Conservation (phyloP, 2,888 invertebrate species). For the Chrysotoxum bicinctum region DNA sequence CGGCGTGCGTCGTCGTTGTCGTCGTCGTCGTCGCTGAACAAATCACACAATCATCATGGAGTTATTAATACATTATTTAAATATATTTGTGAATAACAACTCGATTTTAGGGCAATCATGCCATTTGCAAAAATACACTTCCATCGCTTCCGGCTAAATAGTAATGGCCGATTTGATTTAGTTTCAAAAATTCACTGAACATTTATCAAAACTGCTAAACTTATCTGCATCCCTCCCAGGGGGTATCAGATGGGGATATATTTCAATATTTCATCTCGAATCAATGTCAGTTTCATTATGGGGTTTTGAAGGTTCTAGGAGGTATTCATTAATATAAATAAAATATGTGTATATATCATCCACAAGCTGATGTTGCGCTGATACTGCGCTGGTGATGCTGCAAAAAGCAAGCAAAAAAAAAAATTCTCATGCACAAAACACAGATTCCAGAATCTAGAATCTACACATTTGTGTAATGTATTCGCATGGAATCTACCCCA, state of each 20-base stretch:
- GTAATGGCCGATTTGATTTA: background rate
- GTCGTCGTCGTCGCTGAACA: background rate
- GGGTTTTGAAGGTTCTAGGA: background rate
- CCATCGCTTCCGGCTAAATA: background rate
- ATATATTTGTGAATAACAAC: background rate
- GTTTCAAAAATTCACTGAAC: slow-evolving; percentile 5
- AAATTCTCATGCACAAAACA: background rate
- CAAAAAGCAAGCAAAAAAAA: background rate
- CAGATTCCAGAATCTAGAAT: slow-evolving; percentile 2
- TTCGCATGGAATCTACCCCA: background rate
- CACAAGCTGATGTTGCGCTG: background rate
- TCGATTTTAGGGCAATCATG: background rate
- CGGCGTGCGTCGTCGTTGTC: background rate
- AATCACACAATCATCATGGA: background rate
- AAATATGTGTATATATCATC: background rate
- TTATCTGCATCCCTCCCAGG: background rate
- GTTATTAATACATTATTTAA: background rate
- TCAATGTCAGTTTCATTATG: slow-evolving; percentile 12
- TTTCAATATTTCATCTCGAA: slow-evolving; percentile 3
- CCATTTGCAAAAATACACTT: background rate
- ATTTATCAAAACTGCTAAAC: slow-evolving; percentile 12
- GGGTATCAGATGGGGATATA: background rate
- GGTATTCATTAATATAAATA: slow-evolving; percentile 25
- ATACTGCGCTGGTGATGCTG: background rate
- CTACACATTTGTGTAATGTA: slow-evolving; percentile 21